Conservation (phyloP, 1,140 invertebrate species). For the Drosophila erecta region DNA sequence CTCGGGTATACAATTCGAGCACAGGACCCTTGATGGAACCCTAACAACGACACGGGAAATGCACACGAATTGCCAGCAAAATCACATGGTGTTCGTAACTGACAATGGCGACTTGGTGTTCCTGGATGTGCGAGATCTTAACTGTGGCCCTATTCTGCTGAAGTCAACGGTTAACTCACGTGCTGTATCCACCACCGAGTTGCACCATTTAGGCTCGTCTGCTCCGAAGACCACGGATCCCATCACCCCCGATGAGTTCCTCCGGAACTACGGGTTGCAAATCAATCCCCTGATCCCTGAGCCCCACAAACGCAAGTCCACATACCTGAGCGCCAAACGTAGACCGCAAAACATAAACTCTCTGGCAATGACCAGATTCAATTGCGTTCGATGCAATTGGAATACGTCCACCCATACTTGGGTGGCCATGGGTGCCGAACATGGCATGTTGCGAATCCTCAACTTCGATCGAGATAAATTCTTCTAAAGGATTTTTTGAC, state of each 20-base stretch:
- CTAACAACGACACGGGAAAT: slow-evolving; percentile 34
- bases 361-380: slow-evolving; percentile 41
- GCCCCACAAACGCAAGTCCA: background rate
- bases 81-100: slow-evolving; percentile 24
- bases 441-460: slow-evolving; percentile 70
- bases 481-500: slow-evolving; percentile 22
- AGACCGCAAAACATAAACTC: slow-evolving; percentile 26
- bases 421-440: slow-evolving; percentile 71
- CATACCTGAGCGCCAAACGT: slow-evolving; percentile 39
- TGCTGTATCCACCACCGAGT: slow-evolving; percentile 28
- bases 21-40: slow-evolving; percentile 45
- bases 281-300: slow-evolving; percentile 36
- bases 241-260: slow-evolving; percentile 37
- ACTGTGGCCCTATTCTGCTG: slow-evolving; percentile 18
- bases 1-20: slow-evolving; percentile 33
- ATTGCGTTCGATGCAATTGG: slow-evolving; percentile 61
- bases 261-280: slow-evolving; percentile 59
- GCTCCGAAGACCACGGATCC: background rate
- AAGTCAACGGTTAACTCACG: slow-evolving; percentile 18
- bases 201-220: slow-evolving; percentile 22
- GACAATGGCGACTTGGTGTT: slow-evolving; percentile 70
- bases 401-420: slow-evolving; percentile 45
- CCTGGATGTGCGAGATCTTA: slow-evolving; percentile 44
- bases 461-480: slow-evolving; percentile 44
- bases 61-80: slow-evolving; percentile 55